Evolutionary conservation across 1,140 invertebrate species (phyloP).

Genomic region (Mya arenaria): DNA sequence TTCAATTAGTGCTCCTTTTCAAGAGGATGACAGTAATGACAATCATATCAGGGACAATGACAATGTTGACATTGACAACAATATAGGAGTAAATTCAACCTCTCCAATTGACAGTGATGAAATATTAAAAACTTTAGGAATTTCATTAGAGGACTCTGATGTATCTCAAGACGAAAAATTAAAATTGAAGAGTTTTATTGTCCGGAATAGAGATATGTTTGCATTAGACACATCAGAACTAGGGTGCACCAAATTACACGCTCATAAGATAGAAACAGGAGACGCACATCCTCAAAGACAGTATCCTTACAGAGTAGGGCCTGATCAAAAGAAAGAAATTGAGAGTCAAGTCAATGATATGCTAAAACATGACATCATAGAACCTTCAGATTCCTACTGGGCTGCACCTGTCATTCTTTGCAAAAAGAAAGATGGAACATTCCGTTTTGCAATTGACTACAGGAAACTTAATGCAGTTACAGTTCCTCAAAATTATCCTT

Average conservation of each 20-base stretch:
- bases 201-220: constrained; percentile 32
- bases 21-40: background rate
- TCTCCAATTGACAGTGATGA: background rate
- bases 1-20: background rate
- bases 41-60: background rate
- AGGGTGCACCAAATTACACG: constrained; percentile 37
- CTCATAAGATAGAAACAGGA: constrained; percentile 51
- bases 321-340: constrained; percentile 41
- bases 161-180: background rate
- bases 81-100: background rate
- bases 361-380: constrained; percentile 58
- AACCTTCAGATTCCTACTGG: constrained; percentile 51
- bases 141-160: background rate
- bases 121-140: background rate
- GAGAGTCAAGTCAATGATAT: constrained; percentile 53
- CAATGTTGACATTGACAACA: background rate
- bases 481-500: constrained; percentile 31
- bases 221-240: constrained; percentile 40
- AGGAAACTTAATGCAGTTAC: constrained; percentile 58
- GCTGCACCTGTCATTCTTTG: constrained; percentile 58
- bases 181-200: constrained; percentile 10
- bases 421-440: constrained; percentile 52
- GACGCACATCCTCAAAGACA: constrained; percentile 42
- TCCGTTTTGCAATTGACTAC: constrained; percentile 61
- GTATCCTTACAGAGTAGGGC: constrained; percentile 33